Percentiles rank a stretch among this genome's conserved stretches.
Evolutionary conservation across 2,888 invertebrate genomes (phyloP).

Genomic region (Drosophila cracens): DNA sequence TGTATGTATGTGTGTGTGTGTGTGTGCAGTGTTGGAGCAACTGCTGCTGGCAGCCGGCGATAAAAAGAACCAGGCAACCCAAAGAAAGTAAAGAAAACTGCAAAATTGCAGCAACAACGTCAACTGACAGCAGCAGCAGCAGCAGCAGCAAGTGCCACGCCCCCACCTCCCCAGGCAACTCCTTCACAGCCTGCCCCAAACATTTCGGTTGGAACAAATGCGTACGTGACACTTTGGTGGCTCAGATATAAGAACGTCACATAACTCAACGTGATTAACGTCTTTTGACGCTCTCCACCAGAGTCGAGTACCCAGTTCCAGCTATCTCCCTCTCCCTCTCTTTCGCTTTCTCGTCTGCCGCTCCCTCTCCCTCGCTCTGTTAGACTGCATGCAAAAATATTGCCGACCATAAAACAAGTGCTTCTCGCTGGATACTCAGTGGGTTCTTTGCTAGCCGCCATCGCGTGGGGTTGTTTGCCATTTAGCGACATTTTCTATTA

Average conservation of each 20-base stretch:
- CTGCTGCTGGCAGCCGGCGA: conserved; percentile 53
- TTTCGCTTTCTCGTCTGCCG: not conserved
- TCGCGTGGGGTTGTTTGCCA: conserved; percentile 55
- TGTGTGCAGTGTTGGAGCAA: conserved; percentile 24
- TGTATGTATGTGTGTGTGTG: conserved; percentile 10
- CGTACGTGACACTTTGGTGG: conserved; percentile 83
- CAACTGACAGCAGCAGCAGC: conserved; percentile 49
- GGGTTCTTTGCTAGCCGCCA: conserved; percentile 18
- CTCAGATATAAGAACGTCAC: conserved; percentile 84
- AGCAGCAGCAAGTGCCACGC: conserved; percentile 17
- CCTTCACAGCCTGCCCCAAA: conserved; percentile 11
- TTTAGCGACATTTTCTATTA: conserved; percentile 71
- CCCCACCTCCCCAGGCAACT: not conserved
- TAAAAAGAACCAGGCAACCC: conserved; percentile 64
- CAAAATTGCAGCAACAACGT: conserved; percentile 68
- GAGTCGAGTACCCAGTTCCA: conserved; percentile 9
- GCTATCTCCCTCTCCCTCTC: not conserved
- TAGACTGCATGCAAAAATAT: conserved; percentile 76
- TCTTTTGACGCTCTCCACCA: conserved; percentile 71
- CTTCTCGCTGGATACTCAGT: conserved; percentile 38
- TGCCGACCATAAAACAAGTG: conserved; percentile 73
- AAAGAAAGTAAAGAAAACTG: conserved; percentile 66
- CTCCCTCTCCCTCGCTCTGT: not conserved
- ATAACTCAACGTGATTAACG: conserved; percentile 85
- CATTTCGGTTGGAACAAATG: conserved; percentile 76